These are phyloP conservation scores for Thinocorus orbignyianus DNA, from an alignment of 2,113 vertebrate genomes.

Conservation along the genomic window DNA sequence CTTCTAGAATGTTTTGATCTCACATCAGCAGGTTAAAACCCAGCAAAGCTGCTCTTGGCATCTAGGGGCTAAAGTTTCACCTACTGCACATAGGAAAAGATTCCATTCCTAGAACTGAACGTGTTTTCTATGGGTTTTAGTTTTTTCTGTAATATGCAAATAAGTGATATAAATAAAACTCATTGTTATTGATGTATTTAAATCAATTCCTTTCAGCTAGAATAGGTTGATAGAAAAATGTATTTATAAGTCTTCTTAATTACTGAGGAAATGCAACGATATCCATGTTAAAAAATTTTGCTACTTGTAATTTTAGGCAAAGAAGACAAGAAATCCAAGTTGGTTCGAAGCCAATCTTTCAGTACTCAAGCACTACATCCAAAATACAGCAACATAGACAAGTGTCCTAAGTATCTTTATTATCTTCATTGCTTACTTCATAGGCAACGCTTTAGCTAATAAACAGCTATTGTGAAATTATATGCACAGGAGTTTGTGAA, in stretches of 20 bases:
- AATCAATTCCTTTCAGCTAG: not conserved
- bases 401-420: slow-evolving; percentile 80
- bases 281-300: not conserved
- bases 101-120: not conserved
- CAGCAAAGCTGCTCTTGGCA: not conserved
- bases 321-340: slow-evolving; percentile 91
- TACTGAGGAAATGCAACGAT: not conserved
- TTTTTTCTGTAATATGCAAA: not conserved
- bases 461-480: not conserved
- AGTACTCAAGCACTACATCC: slow-evolving; percentile 87
- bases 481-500: not conserved
- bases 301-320: slow-evolving; percentile 78
- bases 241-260: not conserved
- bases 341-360: slow-evolving; percentile 92
- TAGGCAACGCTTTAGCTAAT: not conserved
- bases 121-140: not conserved
- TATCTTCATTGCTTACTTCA: slow-evolving; percentile 1
- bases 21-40: not conserved
- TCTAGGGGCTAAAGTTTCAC: not conserved
- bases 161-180: not conserved
- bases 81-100: not conserved
- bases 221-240: not conserved
- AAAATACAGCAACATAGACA: slow-evolving; percentile 85
- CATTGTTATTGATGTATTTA: not conserved
- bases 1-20: not conserved